These are phyloP conservation scores for Opisthograptis luteolata DNA, from an alignment of 2,888 invertebrate species.

Conservation along the genomic window DNA sequence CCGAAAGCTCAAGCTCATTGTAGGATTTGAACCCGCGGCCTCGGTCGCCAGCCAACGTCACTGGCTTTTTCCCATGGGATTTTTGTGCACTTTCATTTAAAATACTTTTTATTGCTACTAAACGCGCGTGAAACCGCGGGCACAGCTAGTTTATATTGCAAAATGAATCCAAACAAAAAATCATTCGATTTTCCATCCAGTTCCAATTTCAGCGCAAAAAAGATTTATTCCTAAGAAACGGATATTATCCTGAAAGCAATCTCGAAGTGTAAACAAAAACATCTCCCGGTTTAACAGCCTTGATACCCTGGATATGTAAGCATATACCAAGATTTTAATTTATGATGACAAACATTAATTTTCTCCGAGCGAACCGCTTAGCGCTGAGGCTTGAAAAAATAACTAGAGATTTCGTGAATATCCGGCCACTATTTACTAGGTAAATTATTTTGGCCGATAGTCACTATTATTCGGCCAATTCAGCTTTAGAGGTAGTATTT, in stretches of 20 bases:
- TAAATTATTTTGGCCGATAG: too few species aligned
- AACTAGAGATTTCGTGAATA: conserved; percentile 6
- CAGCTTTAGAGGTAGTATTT: too few species aligned
- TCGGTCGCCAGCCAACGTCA: too few species aligned
- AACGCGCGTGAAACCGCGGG: too few species aligned
- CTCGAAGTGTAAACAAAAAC: conserved; percentile 39
- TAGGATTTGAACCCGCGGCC: too few species aligned
- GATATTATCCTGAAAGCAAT: conserved; percentile 31
- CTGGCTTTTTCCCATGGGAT: too few species aligned
- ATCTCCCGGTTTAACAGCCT: conserved; percentile 25
- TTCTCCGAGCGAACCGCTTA: conserved; percentile 42
- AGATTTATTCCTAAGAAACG: conserved; percentile 8
- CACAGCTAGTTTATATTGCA: too few species aligned
- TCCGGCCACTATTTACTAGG: neutral
- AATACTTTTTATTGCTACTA: too few species aligned
- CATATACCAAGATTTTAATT: conserved; percentile 59
- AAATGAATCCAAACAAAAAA: neutral
- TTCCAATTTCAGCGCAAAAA: neutral
- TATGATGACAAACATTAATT: conserved; percentile 75
- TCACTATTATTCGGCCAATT: too few species aligned
- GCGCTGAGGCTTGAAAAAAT: conserved; percentile 7
- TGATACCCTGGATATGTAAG: conserved; percentile 19
- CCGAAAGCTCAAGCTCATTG: too few species aligned
- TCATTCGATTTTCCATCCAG: neutral
- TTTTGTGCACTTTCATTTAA: too few species aligned